Evolutionary conservation across 2,113 vertebrate genomes (phyloP).

Genomic region (Lathamus discolor): DNA sequence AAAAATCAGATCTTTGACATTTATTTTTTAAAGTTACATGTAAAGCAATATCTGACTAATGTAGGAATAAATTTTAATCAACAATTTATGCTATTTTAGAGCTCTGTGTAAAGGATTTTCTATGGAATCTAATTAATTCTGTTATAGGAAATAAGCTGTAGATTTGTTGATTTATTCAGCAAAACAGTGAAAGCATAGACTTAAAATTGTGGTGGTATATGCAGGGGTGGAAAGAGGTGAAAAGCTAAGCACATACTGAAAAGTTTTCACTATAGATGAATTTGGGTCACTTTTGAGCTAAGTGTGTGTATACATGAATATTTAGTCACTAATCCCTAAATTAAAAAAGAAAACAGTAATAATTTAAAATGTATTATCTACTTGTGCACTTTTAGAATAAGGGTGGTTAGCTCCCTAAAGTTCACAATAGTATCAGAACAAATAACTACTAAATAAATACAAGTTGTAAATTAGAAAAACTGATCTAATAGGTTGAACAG

Average conservation of each 20-base stretch:
- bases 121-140: not conserved
- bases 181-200: not conserved
- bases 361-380: not conserved
- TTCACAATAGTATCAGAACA: not conserved
- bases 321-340: not conserved
- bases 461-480: not conserved
- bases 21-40: not conserved
- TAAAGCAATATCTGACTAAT: not conserved
- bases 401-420: not conserved
- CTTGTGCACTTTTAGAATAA: not conserved
- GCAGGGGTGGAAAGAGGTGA: not conserved
- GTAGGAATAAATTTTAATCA: not conserved
- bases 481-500: not conserved
- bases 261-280: not conserved
- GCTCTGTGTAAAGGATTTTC: not conserved
- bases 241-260: not conserved
- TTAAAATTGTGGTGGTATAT: not conserved
- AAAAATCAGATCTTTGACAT: not conserved
- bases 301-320: not conserved
- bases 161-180: not conserved
- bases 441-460: not conserved
- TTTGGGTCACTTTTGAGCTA: not conserved
- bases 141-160: not conserved
- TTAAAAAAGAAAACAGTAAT: not conserved
- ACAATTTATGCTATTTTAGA: not conserved